Conservation (phyloP, 2,113 vertebrate species). For the Aegithalos caudatus region DNA sequence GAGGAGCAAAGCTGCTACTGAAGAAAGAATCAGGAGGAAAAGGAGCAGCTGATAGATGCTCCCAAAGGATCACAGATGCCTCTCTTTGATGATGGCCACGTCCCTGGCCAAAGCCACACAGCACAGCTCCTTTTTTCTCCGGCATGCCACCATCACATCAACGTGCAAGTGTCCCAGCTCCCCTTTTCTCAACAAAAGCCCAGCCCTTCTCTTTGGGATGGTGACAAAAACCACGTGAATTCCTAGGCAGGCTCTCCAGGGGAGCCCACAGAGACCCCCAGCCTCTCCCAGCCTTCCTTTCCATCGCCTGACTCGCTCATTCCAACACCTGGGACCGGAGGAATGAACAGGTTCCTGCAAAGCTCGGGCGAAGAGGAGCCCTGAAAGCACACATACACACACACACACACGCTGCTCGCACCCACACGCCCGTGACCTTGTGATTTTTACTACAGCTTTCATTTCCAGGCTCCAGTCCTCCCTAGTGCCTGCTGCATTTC, state of each 20-base stretch:
- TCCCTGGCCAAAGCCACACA: neutral
- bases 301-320: neutral
- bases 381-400: neutral
- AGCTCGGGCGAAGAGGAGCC: neutral
- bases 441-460: slow-evolving; percentile 57
- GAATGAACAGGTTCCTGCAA: neutral
- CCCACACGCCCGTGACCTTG: slow-evolving; percentile 26
- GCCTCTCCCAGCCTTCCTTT: neutral
- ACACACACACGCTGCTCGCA: neutral
- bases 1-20: neutral
- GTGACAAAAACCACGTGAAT: neutral
- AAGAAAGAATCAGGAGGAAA: neutral
- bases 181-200: neutral
- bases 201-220: neutral
- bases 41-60: neutral
- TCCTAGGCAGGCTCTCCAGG: neutral
- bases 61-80: neutral
- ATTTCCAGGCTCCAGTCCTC: neutral
- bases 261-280: neutral
- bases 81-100: neutral
- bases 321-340: neutral
- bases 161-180: neutral
- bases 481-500: neutral
- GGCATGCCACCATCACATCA: neutral
- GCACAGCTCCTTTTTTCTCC: neutral